Evolutionary conservation across 2,888 invertebrate species (phyloP), one percentile per base, ranked within the genome.

Genomic region (Leptura quadrifasciata): DNA sequence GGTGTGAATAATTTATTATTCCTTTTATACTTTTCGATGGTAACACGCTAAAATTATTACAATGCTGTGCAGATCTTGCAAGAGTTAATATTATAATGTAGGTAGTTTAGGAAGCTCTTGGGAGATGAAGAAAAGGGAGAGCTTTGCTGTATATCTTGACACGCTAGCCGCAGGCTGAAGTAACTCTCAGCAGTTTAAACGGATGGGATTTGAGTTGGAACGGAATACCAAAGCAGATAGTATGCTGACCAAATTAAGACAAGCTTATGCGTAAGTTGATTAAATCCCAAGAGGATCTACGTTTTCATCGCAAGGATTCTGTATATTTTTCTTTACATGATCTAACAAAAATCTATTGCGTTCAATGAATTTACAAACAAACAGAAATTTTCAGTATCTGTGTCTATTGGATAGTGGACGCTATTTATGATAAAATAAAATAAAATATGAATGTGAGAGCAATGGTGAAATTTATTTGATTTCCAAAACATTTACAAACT

Each of bases 61-160:
- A 52, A 65, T 65, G 65, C 65, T 6, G n/a, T n/a, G 63, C 63
- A 35, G 20, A 63, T 63, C 63, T 63, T 63, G 3, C 4, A 39
- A 63, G 63, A 39, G 63, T 20, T 39, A 21, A 39, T 18, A 39
- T 35, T 21, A 20, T 21, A 47, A 20, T 65, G 65, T 24, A 24
- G 65, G 65, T 52, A 65, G 54, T 65, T 65, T 20, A 6, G 65
- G 65, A 65, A 54, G 20, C 65, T 65, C 52, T 9, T 24, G 65
- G 65, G 65, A 65, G 65, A 65, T 52, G 24, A 65, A 27, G 52
- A 52, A 52, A 52, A 52, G 65, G 65, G 65, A 54, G 24, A 24
- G n/a, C 65, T 15, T 2, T 15, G 17, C 65, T 52, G 65, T 65
- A 65, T 65, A 65, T 65, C 65, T 65, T 65, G 54, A 65, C 65